Evolutionary conservation across 2,888 invertebrate genomes (phyloP), one percentile per base, ranked within the genome.

Genomic region (Ametastegia equiseti): DNA sequence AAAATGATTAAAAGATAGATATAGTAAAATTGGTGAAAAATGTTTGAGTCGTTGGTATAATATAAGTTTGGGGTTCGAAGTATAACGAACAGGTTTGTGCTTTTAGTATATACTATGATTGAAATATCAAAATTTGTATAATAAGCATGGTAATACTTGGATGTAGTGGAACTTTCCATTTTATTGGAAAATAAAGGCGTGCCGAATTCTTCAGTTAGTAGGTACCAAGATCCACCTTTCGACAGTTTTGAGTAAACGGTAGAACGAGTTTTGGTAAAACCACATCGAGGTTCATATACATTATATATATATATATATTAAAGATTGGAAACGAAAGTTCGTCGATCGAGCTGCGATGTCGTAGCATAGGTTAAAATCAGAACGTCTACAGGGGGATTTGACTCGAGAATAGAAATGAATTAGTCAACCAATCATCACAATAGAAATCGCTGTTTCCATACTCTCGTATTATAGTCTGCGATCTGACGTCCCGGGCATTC

Each of bases 401-500:
- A 60, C 9, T 60, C 54, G 1, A 15, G 27, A 60, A 60, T 60
- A 60, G 30, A 60, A 60, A 60, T 13, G 19, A 39, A 67, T 67
- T 67, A 67, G 39, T n/a, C 47, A 27, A 71, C 27, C 45, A 47
- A 71, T 71, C 27, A 30, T 13, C 45, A 71, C 27, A 45, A 36
- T 42, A 11, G 45, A 47, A 4, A 47, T 75, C 23, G 54, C n/a
- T 23, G 50, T 75, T 54, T 67, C 39, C 19, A 67, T 5, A 67
- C 19, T 19, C 39, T 39, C 7, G 19, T 36, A 19, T 15, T 15
- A 7, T 39, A 67, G 36, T 67, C 65, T 39, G 19, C 36, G 19
- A 67, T 67, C 65, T 67, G 39, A 67, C 65, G 39, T 60, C n/a
- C n/a, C 60, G 30, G 23, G 60, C 60, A 60, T 60, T 60, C 60